Percentiles rank a stretch among this genome's conserved stretches.
phyloP scores from a whole-genome alignment of 2,888 invertebrate genomes.

The Dione juno region DNA sequence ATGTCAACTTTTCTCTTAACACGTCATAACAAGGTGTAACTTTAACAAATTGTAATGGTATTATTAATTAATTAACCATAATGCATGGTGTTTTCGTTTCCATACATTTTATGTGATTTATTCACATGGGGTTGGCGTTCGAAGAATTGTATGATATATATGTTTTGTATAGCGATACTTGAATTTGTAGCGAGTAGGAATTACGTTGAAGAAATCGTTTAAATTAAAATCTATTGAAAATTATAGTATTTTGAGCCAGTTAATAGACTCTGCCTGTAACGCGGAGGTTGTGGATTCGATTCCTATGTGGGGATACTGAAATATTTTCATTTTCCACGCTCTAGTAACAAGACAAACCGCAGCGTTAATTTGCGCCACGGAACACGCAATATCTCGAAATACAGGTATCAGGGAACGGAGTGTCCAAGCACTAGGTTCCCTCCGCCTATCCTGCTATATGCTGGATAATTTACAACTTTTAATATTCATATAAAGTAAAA shows the following conservation, averaged over 20 bases:
- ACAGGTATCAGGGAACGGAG: background rate
- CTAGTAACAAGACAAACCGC: background rate
- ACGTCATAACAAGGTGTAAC: conserved; percentile 4
- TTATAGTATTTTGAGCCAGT: no score
- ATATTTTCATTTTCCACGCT: background rate
- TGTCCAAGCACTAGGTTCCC: no score
- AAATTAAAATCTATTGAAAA: no score
- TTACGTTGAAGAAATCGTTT: no score
- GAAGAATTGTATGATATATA: no score
- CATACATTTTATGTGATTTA: background rate
- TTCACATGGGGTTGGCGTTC: background rate
- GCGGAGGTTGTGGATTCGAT: background rate
- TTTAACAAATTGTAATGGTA: background rate
- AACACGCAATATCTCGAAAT: background rate
- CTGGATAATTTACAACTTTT: no score
- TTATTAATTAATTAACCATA: conserved; percentile 1
- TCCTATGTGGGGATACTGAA: no score
- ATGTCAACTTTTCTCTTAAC: background rate
- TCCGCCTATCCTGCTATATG: no score
- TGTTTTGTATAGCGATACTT: no score
- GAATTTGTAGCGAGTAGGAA: no score
- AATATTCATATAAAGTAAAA: no score
- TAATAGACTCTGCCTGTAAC: background rate
- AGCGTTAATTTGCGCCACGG: background rate
- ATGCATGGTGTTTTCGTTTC: background rate